phyloP scores from a whole-genome alignment of 2,797 vertebrate genomes.

The Remorina albescens region DNA sequence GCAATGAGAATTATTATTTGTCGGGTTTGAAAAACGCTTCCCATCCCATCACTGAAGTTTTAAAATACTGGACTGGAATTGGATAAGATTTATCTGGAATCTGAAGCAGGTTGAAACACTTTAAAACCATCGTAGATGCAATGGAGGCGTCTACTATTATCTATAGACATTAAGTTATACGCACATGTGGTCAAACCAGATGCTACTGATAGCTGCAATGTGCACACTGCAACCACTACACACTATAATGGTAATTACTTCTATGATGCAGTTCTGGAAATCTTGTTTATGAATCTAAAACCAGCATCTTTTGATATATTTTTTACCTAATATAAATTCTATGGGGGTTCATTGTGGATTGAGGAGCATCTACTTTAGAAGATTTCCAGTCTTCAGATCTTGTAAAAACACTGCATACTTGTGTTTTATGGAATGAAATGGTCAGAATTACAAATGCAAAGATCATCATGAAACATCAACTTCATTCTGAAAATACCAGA shows the following conservation, averaged over 20 bases:
- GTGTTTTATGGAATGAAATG: background rate
- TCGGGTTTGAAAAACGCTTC: slow-evolving; percentile 30
- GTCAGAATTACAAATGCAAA: background rate
- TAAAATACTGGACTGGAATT: slow-evolving; percentile 29
- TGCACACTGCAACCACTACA: background rate
- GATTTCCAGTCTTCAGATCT: background rate
- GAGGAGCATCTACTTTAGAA: background rate
- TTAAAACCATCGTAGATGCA: slow-evolving; percentile 28
- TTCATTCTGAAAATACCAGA: slow-evolving; percentile 44
- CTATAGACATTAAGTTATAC: slow-evolving; percentile 18
- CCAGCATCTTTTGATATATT: background rate
- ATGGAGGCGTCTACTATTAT: slow-evolving; percentile 12
- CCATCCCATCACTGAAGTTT: slow-evolving; percentile 33
- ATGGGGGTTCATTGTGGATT: background rate
- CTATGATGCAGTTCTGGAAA: background rate
- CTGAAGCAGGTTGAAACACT: slow-evolving; percentile 44
- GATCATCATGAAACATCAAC: slow-evolving; percentile 18
- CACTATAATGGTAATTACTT: background rate
- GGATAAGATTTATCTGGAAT: slow-evolving; percentile 44
- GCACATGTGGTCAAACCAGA: slow-evolving; percentile 12
- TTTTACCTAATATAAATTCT: background rate
- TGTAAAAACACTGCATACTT: background rate
- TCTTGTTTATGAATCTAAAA: background rate
- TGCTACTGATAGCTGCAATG: background rate
- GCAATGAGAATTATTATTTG: slow-evolving; percentile 24